Percentiles rank a stretch among this genome's conserved stretches.
Evolutionary conservation across 2,888 invertebrate species (phyloP).

Genomic region (Tetropium fuscum): DNA sequence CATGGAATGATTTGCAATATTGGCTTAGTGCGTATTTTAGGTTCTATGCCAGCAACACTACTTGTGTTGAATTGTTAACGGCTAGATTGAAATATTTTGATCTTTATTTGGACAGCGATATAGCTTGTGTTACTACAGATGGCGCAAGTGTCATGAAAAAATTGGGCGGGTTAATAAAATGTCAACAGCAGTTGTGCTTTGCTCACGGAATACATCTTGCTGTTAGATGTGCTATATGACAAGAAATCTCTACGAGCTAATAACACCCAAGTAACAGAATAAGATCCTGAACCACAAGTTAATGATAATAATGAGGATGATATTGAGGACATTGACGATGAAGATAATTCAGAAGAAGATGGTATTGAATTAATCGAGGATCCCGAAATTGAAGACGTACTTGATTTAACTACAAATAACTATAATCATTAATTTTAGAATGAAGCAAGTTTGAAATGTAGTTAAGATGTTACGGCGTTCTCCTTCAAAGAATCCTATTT

Average conservation of each 20-base stretch:
- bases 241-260: neutral
- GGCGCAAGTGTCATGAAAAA: conserved; percentile 37
- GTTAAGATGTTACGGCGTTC: conserved; percentile 28
- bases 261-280: conserved; percentile 18
- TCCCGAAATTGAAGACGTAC: conserved; percentile 9
- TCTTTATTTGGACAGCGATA: conserved; percentile 18
- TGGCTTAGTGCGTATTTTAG: conserved; percentile 24
- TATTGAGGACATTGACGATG: conserved; percentile 12
- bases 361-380: conserved; percentile 6
- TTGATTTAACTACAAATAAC: conserved; percentile 19
- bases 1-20: conserved; percentile 23
- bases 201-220: conserved; percentile 42
- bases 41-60: conserved; percentile 21
- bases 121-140: conserved; percentile 31
- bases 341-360: conserved; percentile 13
- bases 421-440: conserved; percentile 8
- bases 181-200: conserved; percentile 41
- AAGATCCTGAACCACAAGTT: conserved; percentile 11
- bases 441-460: conserved; percentile 29
- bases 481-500: conserved; percentile 32
- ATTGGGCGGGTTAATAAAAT: conserved; percentile 34
- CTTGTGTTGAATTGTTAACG: conserved; percentile 6
- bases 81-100: conserved; percentile 19
- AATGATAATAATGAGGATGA: conserved; percentile 16
- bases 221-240: conserved; percentile 40